A percentile compares a stretch with the other conserved stretches of the same genome.
phyloP scores from a whole-genome alignment of 2,888 invertebrate species.

The Caenorhabditis drosophilae region DNA sequence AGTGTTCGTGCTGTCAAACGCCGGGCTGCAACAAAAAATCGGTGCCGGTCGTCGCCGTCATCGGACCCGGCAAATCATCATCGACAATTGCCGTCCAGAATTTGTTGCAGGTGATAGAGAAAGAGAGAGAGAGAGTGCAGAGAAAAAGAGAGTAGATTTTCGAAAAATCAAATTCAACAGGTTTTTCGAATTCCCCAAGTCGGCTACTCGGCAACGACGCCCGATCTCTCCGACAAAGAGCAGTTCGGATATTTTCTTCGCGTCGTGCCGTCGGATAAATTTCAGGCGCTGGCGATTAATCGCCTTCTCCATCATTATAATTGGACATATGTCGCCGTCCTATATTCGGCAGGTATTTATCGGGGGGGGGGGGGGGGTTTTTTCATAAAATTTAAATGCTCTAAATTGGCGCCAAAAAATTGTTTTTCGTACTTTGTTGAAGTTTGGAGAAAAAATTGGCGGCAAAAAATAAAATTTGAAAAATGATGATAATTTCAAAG shows the following conservation, averaged over 20 bases:
- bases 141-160: too few species aligned
- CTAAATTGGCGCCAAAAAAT: too few species aligned
- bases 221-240: conserved; percentile 80
- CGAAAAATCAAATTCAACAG: too few species aligned
- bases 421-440: too few species aligned
- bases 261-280: conserved; percentile 81
- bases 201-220: conserved; percentile 81
- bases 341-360: conserved; percentile 80
- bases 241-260: conserved; percentile 79
- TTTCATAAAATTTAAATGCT: too few species aligned
- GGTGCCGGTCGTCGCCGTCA: conserved; percentile 76
- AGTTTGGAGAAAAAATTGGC: not conserved
- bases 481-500: conserved; percentile 70
- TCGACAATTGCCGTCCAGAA: conserved; percentile 79
- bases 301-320: conserved; percentile 77
- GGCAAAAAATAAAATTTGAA: not conserved
- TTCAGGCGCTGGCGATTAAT: conserved; percentile 80
- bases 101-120: conserved; percentile 79
- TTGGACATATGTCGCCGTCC: conserved; percentile 82
- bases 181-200: conserved; percentile 77
- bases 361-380: too few species aligned
- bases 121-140: too few species aligned
- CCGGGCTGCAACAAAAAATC: conserved; percentile 65
- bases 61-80: conserved; percentile 75
- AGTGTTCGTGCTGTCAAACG: conserved; percentile 68